A percentile compares a stretch with the other conserved stretches of the same genome.
phyloP scores from a whole-genome alignment of 2,113 vertebrate species.

The Micronycteris hirsuta region DNA sequence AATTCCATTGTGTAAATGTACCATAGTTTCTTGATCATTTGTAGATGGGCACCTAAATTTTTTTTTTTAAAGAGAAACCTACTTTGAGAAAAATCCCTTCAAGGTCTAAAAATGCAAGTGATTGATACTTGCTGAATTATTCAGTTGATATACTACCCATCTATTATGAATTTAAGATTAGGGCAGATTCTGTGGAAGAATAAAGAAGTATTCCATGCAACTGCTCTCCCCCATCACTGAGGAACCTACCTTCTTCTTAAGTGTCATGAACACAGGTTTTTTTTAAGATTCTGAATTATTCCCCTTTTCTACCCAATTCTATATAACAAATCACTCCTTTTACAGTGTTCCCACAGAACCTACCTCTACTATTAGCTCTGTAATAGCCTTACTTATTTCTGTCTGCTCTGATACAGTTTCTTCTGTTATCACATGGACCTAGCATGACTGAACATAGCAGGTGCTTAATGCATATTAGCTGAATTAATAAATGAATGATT shows the following conservation, averaged over 20 bases:
- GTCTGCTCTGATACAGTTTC: background rate
- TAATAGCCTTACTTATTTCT: background rate
- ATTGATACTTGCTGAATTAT: background rate
- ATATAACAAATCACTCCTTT: background rate
- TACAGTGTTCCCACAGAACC: background rate
- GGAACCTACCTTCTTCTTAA: background rate
- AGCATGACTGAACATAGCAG: background rate
- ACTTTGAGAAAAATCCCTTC: conserved; percentile 11
- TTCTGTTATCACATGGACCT: background rate
- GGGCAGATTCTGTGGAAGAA: background rate
- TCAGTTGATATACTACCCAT: background rate
- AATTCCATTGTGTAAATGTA: too few relatives aligned
- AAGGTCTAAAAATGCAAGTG: background rate
- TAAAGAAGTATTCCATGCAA: background rate
- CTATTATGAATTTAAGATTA: conserved; percentile 13
- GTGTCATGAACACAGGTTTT: background rate
- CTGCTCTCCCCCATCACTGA: background rate
- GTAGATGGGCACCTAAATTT: too few relatives aligned
- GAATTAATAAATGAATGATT: background rate
- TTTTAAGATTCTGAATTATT: background rate
- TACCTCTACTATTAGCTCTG: background rate
- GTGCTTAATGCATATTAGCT: background rate
- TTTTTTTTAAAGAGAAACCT: background rate
- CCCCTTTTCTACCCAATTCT: background rate
- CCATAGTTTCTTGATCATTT: too few relatives aligned